Base-by-base conservation (phyloP, 2,888 invertebrate species). In the Plemyria rubiginata region DNA sequence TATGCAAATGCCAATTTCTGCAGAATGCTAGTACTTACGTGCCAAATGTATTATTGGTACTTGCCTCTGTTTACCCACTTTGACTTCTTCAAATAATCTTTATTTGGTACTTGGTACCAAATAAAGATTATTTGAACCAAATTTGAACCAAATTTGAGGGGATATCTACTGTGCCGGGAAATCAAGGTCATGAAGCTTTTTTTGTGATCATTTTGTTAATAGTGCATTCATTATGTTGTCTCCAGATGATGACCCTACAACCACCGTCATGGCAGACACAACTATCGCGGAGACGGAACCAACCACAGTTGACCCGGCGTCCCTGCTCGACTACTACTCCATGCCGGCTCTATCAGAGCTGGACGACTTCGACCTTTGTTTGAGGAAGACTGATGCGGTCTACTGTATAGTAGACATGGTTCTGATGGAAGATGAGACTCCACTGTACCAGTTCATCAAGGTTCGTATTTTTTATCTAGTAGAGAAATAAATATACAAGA, bases 381-480 rank as follows among this genome's bases (percentile, higher is more conserved):
- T 92, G 50, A 82, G 76, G 67, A 81, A 84, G 43, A 85, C 90
- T 50, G 84, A 84, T 1, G 83, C 92, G 0, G 85, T 92, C 70
- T 92, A 92, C 79, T 92, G 92, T 64, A 92, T 92, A 16, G 86
- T 85, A 55, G 92, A 92, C 67, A 78, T 92, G 75, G 86, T 84
- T 48, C 73, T 92, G 9, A 70, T 85, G 68, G 92, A 92, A 72
- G 92, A 92, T 65, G 86, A 90, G 0, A 84, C 90, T 0, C 90
- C 91, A 0, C 65, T 92, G 8, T 92, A 88, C 57, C 85, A 86
- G 67, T 92, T 79, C 70, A 92, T 92, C 13, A 91, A 89, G 87
- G 92, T 70, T n/a, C 15, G 40, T 38, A 8, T 11, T 9, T 38
- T 38, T 9, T n/a, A n/a, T n/a, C n/a, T n/a, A n/a, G n/a, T n/a